These are phyloP conservation scores for Zapornia atra DNA, from an alignment of 2,113 vertebrate species.

Conservation along the genomic window DNA sequence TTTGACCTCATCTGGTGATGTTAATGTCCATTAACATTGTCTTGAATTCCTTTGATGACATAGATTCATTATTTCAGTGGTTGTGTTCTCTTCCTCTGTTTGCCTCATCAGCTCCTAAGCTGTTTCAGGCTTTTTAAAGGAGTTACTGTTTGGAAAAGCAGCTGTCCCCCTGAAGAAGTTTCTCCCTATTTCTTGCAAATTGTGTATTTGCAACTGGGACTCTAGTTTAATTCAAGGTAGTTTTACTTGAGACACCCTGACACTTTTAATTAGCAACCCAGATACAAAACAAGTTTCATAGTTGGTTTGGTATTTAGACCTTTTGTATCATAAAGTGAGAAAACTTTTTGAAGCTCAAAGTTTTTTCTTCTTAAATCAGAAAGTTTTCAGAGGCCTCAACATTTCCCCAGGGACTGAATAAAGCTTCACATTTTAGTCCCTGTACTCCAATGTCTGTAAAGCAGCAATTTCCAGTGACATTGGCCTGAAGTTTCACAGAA, in stretches of 20 bases:
- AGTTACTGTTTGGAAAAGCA: background rate
- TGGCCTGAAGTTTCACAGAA: conserved; percentile 33
- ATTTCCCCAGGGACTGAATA: background rate
- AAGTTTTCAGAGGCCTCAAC: background rate
- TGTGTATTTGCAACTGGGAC: background rate
- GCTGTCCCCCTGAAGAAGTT: background rate
- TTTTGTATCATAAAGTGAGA: background rate
- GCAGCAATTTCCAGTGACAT: conserved; percentile 28
- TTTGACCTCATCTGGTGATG: background rate
- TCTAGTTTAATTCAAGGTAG: background rate
- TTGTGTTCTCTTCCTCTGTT: background rate
- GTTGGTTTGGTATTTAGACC: background rate
- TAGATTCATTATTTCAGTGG: background rate
- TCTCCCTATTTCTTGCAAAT: background rate
- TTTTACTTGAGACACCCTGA: background rate
- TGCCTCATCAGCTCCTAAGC: background rate
- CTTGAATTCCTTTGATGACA: background rate
- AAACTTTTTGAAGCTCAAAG: background rate
- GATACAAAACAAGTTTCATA: background rate
- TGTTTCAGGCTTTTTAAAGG: background rate
- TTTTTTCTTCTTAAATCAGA: background rate
- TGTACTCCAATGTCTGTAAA: background rate
- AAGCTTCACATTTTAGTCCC: background rate
- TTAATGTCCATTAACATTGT: background rate
- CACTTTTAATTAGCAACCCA: background rate